phyloP scores from a whole-genome alignment of 2,888 invertebrate genomes.

The Phengaris alcon region DNA sequence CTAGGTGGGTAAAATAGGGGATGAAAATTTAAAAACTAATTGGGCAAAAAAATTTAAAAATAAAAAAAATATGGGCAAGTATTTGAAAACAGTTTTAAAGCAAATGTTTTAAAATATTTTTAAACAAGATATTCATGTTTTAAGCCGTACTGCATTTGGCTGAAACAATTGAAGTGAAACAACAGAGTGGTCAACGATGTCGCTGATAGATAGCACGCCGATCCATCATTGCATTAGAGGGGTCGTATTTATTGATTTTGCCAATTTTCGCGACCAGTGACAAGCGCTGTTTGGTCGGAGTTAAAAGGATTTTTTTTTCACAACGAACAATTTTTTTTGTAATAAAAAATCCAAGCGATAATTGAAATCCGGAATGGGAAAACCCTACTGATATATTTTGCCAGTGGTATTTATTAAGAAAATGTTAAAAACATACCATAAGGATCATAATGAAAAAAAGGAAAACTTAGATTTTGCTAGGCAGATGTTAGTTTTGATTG shows the following conservation, averaged over 20 bases:
- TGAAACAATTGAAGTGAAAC: conserved; percentile 38
- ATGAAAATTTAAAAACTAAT: no score
- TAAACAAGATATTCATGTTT: background rate
- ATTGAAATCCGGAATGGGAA: background rate
- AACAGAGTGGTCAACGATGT: conserved; percentile 60
- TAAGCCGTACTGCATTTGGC: background rate
- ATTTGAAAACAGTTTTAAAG: no score
- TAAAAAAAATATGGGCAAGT: no score
- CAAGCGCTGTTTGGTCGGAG: conserved; percentile 37
- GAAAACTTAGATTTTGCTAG: background rate
- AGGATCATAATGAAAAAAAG: no score
- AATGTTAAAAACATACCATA: no score
- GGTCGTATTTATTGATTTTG: conserved; percentile 67
- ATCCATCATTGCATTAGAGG: conserved; percentile 73
- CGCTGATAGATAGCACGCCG: conserved; percentile 61
- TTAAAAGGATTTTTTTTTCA: conserved; percentile 37
- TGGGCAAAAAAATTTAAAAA: no score
- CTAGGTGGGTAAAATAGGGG: no score
- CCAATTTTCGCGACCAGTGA: conserved; percentile 48
- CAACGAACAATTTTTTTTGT: conserved; percentile 20
- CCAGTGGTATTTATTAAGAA: no score
- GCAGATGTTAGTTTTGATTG: background rate
- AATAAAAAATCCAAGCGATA: background rate
- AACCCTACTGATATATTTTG: background rate
- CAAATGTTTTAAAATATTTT: background rate